phyloP scores from a whole-genome alignment of 2,113 vertebrate species.

The Casuarius casuarius region DNA sequence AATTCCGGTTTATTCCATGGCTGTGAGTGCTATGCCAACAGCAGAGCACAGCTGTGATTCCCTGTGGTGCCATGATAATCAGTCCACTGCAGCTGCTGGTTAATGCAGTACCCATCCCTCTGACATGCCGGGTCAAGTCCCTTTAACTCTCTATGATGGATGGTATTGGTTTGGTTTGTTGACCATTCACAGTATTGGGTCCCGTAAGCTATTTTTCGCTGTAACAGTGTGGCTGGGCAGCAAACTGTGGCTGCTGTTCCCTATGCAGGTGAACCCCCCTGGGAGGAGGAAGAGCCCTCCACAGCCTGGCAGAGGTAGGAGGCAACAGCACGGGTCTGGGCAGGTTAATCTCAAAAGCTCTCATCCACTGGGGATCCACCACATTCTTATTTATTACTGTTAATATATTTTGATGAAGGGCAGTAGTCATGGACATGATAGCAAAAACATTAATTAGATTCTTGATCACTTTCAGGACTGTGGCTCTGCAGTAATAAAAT shows the following conservation, averaged over 20 bases:
- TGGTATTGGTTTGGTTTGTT: not conserved
- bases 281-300: not conserved
- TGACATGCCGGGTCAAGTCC: not conserved
- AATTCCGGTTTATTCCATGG: not conserved
- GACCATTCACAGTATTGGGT: not conserved
- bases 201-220: not conserved
- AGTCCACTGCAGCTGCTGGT: slow-evolving; percentile 14
- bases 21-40: not conserved
- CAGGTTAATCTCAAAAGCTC: not conserved
- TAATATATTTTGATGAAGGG: slow-evolving; percentile 30
- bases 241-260: not conserved
- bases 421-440: not conserved
- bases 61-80: slow-evolving; percentile 15
- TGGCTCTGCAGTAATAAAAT: not conserved
- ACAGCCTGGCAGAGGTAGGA: not conserved
- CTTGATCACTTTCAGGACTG: slow-evolving; percentile 7
- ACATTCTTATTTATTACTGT: not conserved
- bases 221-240: not conserved
- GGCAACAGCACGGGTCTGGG: not conserved
- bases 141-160: not conserved
- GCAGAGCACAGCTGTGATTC: not conserved
- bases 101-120: not conserved
- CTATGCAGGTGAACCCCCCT: not conserved
- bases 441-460: slow-evolving; percentile 38
- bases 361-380: not conserved